A percentile compares a stretch with the other conserved stretches of the same genome.
These are phyloP conservation scores for Physocephala rufipes DNA, from an alignment of 2,888 invertebrate species.

Conservation along the genomic window DNA sequence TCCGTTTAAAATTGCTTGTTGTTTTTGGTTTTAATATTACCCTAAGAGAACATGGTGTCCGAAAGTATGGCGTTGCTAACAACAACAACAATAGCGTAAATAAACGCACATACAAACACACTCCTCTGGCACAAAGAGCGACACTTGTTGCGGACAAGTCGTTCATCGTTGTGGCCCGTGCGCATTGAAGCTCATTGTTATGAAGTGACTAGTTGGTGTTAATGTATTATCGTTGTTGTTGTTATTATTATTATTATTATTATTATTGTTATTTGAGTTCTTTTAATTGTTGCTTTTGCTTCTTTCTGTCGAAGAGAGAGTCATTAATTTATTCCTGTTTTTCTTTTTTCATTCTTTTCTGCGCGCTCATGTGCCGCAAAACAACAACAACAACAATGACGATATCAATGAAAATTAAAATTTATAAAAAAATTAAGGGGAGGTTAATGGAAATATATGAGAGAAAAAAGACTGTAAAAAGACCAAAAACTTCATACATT, in stretches of 20 bases:
- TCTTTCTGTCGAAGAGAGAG: too few species aligned
- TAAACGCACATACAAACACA: not conserved
- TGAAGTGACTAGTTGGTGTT: too few species aligned
- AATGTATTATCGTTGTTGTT: not conserved
- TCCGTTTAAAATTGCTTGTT: too few species aligned
- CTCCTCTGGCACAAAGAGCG: too few species aligned
- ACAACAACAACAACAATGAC: conserved; percentile 4
- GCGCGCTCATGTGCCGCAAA: conserved; percentile 55
- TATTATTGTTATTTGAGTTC: not conserved
- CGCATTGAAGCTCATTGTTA: too few species aligned
- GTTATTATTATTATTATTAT: not conserved
- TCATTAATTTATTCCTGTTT: conserved; percentile 15
- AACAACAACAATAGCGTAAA: not conserved
- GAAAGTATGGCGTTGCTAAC: conserved; percentile 57
- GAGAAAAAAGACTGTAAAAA: conserved; percentile 31
- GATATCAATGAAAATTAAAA: not conserved
- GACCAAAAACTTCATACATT: not conserved
- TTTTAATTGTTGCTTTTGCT: not conserved
- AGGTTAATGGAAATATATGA: conserved; percentile 30
- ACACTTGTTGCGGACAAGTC: not conserved
- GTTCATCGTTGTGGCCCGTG: too few species aligned
- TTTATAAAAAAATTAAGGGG: not conserved
- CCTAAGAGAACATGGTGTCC: conserved; percentile 56
- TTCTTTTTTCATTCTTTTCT: conserved; percentile 11
- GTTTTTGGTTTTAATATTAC: conserved; percentile 44